Conservation (phyloP, 1,140 invertebrate genomes). For the Oncopodura yosiiana region DNA sequence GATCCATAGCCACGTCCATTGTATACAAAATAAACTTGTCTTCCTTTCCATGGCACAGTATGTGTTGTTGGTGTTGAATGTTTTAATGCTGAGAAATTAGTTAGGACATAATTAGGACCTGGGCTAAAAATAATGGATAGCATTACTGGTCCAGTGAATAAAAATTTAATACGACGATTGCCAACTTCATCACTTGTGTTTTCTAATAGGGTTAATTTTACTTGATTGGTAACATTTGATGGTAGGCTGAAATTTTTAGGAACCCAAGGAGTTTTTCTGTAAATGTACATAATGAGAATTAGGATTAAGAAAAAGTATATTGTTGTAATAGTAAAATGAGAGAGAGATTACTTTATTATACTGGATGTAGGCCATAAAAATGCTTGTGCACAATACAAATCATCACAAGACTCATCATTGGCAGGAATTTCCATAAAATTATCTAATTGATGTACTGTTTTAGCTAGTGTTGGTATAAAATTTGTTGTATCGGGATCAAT, state of each 20-base stretch:
- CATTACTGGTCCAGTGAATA: conserved; percentile 7
- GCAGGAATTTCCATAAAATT: not conserved
- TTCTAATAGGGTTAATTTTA: not conserved
- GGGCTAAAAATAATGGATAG: conserved; percentile 13
- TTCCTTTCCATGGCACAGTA: not conserved
- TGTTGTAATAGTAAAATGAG: not conserved
- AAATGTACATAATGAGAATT: not conserved
- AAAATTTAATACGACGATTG: conserved; percentile 1
- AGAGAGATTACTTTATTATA: conserved; percentile 11
- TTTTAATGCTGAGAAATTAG: not conserved
- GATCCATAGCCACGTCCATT: not conserved
- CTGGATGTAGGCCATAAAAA: conserved; percentile 23
- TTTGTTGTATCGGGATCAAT: conserved; percentile 19
- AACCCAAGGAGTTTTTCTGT: conserved; percentile 17
- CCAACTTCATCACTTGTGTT: not conserved
- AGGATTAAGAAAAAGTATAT: not conserved
- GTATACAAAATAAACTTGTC: conserved; percentile 21
- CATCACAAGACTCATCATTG: conserved; percentile 8
- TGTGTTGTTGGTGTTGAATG: not conserved
- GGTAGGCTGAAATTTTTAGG: not conserved
- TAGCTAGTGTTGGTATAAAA: conserved; percentile 3
- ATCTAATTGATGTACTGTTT: not conserved
- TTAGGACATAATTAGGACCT: conserved; percentile 5
- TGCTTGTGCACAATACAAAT: conserved; percentile 22
- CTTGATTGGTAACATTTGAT: not conserved